Percentiles rank a stretch among this genome's conserved stretches.
These are phyloP conservation scores for Alcedo quadribrachys DNA, from an alignment of 2,797 vertebrate genomes.

Conservation along the genomic window DNA sequence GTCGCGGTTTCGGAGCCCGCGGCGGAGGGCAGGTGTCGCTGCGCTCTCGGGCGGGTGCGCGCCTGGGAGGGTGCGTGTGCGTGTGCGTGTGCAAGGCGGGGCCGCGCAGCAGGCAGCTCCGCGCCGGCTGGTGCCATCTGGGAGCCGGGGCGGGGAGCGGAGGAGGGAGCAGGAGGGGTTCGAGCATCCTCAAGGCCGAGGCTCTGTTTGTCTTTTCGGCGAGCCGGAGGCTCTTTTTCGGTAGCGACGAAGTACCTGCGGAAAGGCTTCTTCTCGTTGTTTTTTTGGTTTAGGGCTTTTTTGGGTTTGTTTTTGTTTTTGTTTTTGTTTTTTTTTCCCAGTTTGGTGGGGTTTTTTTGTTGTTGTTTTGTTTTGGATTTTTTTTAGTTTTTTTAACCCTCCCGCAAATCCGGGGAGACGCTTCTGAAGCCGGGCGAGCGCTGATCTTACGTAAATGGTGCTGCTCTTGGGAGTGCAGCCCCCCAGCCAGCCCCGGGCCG, in stretches of 20 bases:
- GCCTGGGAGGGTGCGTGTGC: background rate
- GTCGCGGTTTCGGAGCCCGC: background rate
- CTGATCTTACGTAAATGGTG: constrained; percentile 15
- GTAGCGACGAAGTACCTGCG: background rate
- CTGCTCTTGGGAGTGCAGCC: background rate
- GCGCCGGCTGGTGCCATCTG: constrained; percentile 33
- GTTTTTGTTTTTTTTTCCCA: background rate
- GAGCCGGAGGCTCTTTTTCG: background rate
- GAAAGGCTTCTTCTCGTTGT: background rate
- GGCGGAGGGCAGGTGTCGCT: constrained; percentile 42
- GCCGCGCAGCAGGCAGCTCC: background rate
- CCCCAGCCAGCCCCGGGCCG: background rate
- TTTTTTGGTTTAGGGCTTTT: background rate
- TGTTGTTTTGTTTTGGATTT: too few species aligned
- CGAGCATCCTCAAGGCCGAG: background rate
- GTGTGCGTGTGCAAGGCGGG: background rate
- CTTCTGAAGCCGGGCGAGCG: background rate
- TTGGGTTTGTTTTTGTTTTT: too few species aligned
- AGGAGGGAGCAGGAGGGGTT: background rate
- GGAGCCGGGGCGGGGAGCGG: constrained; percentile 48
- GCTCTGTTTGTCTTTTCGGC: background rate
- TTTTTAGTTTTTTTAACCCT: background rate
- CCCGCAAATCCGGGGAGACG: background rate
- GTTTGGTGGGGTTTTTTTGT: background rate
- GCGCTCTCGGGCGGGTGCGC: constrained; percentile 49